phyloP scores from a whole-genome alignment of 2,113 vertebrate genomes.

The Fulmarus glacialis region DNA sequence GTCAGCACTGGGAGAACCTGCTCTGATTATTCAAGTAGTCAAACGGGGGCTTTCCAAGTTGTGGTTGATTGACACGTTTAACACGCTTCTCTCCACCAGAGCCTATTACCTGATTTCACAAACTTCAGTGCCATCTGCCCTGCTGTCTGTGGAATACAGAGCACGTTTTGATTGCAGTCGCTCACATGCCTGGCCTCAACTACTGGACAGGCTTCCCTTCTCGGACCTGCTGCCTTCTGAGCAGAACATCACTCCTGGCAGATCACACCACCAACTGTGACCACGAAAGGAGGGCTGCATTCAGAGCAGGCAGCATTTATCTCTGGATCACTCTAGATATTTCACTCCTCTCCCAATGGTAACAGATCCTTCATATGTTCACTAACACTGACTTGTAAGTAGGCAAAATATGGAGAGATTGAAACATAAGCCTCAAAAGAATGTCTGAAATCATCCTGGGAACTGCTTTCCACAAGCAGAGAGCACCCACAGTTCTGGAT shows the following conservation, averaged over 20 bases:
- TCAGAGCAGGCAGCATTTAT: background rate
- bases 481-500: background rate
- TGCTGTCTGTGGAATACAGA: background rate
- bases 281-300: background rate
- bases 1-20: background rate
- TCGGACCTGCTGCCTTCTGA: background rate
- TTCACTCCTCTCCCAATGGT: background rate
- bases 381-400: background rate
- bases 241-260: background rate
- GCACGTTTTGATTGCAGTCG: background rate
- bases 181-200: background rate
- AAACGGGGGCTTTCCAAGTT: background rate
- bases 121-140: conserved; percentile 40
- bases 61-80: background rate
- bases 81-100: conserved; percentile 3
- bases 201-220: background rate
- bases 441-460: background rate
- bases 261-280: background rate
- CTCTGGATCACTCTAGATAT: background rate
- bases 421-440: background rate
- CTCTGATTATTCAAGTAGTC: background rate
- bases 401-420: background rate
- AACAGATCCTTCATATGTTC: background rate
- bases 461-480: background rate
- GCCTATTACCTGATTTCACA: conserved; percentile 3